Evolutionary conservation across 2,888 invertebrate species (phyloP).

Genomic region (Conops quadrifasciatus): DNA sequence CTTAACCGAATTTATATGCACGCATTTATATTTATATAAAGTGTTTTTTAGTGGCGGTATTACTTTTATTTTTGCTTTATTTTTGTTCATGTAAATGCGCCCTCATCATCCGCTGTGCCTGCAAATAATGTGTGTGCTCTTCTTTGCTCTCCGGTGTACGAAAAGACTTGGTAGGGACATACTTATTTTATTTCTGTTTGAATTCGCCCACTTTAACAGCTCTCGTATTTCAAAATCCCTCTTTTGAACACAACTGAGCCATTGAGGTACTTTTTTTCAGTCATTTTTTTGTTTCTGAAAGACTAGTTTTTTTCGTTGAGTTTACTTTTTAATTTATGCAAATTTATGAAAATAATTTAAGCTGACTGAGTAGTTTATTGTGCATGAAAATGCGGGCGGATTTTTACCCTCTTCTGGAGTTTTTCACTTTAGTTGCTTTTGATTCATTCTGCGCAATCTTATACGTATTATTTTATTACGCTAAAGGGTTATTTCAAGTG

Average conservation of each 20-base stretch:
- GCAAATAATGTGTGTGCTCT: neutral
- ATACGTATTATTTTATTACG: neutral
- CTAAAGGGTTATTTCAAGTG: neutral
- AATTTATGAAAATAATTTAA: conserved; percentile 9
- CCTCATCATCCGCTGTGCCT: neutral
- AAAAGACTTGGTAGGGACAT: neutral
- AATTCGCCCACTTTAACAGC: conserved; percentile 6
- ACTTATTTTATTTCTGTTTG: neutral
- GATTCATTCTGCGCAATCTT: neutral
- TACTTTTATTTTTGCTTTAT: neutral
- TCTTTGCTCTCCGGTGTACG: neutral
- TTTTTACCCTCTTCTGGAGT: neutral
- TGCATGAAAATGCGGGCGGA: conserved; percentile 10
- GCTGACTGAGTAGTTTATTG: conserved; percentile 11
- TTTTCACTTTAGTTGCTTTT: neutral
- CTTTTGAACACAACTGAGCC: neutral
- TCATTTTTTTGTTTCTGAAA: neutral
- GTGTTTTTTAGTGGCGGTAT: neutral
- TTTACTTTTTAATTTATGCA: neutral
- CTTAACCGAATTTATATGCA: neutral
- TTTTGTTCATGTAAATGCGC: neutral
- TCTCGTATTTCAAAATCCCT: neutral
- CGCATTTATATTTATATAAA: neutral
- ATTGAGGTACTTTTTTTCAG: neutral
- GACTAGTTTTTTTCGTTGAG: neutral